Conservation (phyloP, 1,140 invertebrate species). For the Drosophila watanabei region DNA sequence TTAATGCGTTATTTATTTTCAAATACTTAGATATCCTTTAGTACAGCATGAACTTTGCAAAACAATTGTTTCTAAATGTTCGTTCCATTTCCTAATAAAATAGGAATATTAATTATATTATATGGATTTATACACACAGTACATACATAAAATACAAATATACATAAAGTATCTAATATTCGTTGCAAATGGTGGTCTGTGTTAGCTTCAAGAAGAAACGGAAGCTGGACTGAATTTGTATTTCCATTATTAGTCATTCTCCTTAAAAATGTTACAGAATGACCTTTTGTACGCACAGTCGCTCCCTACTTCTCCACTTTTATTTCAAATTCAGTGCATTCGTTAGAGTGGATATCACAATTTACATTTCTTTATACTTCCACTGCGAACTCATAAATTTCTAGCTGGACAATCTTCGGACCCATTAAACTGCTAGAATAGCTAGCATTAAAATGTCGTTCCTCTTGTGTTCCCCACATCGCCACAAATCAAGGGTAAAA, state of each 20-base stretch:
- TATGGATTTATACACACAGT: neutral
- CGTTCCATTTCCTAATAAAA: neutral
- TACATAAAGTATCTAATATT: slow-evolving; percentile 13
- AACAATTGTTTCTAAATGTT: neutral
- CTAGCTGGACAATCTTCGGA: slow-evolving; percentile 24
- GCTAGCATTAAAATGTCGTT: slow-evolving; percentile 32
- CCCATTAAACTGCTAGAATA: slow-evolving; percentile 32
- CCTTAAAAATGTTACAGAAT: slow-evolving; percentile 10
- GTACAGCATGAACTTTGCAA: neutral
- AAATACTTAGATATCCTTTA: neutral
- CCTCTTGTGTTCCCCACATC: slow-evolving; percentile 26
- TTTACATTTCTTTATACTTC: slow-evolving; percentile 12
- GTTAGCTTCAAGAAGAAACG: slow-evolving; percentile 36
- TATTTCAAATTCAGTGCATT: slow-evolving; percentile 15
- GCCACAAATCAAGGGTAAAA: slow-evolving; percentile 67
- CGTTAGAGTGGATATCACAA: slow-evolving; percentile 29
- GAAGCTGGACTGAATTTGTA: slow-evolving; percentile 58
- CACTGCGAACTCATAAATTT: slow-evolving; percentile 33
- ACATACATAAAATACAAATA: no score
- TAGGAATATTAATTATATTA: no score
- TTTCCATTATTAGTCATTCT: slow-evolving; percentile 41
- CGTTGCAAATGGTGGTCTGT: neutral
- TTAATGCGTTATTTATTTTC: neutral
- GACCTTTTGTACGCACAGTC: slow-evolving; percentile 23
- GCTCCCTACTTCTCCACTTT: slow-evolving; percentile 3